Evolutionary conservation across 2,797 vertebrate species (phyloP).

Genomic region (Onychomys leucogaster): DNA sequence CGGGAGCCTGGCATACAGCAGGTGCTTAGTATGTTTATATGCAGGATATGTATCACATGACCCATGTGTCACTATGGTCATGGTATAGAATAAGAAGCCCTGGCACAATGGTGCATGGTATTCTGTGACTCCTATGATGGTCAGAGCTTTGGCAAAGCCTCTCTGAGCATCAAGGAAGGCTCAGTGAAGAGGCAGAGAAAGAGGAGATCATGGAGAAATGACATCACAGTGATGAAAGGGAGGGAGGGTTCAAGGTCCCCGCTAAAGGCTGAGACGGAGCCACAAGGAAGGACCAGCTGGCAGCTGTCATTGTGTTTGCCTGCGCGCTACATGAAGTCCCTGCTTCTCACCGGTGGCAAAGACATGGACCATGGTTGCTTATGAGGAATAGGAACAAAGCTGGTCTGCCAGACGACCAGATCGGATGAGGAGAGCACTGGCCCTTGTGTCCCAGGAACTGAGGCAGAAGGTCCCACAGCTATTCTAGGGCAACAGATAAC

Average conservation of each 20-base stretch:
- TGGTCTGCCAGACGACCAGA: neutral
- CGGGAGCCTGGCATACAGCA: neutral
- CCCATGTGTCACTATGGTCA: rapidly evolving
- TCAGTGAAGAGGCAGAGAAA: neutral
- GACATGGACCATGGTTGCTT: neutral
- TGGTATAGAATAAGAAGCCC: neutral
- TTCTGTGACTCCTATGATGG: neutral
- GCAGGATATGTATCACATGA: neutral
- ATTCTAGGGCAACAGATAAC: neutral
- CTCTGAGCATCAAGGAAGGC: neutral
- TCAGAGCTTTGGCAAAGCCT: neutral
- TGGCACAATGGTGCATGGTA: rapidly evolving
- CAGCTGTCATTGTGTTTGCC: neutral
- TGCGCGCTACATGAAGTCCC: neutral
- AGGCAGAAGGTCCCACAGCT: neutral
- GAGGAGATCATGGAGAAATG: neutral
- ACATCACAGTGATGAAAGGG: neutral
- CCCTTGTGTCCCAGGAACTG: neutral
- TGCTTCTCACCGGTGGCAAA: neutral
- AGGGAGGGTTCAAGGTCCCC: neutral
- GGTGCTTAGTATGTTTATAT: neutral
- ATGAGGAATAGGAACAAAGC: neutral
- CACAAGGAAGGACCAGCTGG: neutral
- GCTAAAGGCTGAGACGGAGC: neutral
- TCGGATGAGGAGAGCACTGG: neutral